Base-by-base conservation (phyloP, 2,888 invertebrate species). In the Drosophila testacea region DNA sequence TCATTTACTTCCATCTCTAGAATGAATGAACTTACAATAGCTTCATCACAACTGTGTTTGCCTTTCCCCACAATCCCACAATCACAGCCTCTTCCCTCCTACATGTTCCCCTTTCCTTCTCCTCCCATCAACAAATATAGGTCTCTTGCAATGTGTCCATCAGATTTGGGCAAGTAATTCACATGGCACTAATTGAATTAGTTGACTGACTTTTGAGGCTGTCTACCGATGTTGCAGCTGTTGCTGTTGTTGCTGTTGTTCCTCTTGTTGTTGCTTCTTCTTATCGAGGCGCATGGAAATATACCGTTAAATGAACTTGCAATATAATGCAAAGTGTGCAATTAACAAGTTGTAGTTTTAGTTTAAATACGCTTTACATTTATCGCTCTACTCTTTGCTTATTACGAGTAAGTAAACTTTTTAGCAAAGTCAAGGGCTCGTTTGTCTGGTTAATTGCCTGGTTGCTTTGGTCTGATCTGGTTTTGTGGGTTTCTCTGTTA, bases 131-230 rank as follows among this genome's bases (percentile, higher is more conserved):
- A 2, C 30, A 32, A 47, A 47, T 32, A 13, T 4, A 30, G 27
- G 13, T 10, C 38, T 13, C 36, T 34, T n/a, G 38, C 38, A 11
- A n/a, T 46, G 55, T 64, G 44, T 66, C 28, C 55, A 62, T 59
- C 80, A 80, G 69, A 69, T 86, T 77, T 70, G 73, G 64, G 73
- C 75, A 64, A 71, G 68, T 78, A 89, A 89, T 89, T 89, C 85
- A 85, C 85, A 85, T 79, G 89, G 74, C 88, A 89, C 85, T 85
- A 85, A 85, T 85, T 85, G 72, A 85, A 85, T 85, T 85, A 88
- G 89, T 79, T 83, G 83, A 72, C 87, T 88, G 89, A 83, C 89
- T 86, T 88, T 73, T 83, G 71, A 77, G 71, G 66, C 77, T 66
- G 69, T 27, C 22, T 38, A 51, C 59, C 36, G 63, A 27, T 65